A percentile compares a stretch with the other conserved stretches of the same genome.
phyloP scores from a whole-genome alignment of 2,797 vertebrate genomes.

The Lacerta bilineata region DNA sequence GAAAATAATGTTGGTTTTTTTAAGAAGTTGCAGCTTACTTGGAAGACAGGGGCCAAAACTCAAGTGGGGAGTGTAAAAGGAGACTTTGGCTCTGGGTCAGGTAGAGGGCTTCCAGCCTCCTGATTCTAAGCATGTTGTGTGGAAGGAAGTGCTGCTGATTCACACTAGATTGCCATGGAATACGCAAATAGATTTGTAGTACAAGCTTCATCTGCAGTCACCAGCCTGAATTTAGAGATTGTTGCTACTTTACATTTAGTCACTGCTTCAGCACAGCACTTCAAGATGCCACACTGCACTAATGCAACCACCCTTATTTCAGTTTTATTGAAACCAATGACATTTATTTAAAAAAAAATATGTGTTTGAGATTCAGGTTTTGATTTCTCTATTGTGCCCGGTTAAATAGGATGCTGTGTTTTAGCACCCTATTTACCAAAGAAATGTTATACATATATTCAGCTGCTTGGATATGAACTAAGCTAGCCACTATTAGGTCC shows the following conservation, averaged over 20 bases:
- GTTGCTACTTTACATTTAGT: not conserved
- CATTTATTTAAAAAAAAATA: not conserved
- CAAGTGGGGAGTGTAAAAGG: not conserved
- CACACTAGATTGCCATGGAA: not conserved
- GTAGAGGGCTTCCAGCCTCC: not conserved
- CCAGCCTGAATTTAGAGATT: not conserved
- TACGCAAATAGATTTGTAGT: too few relatives aligned
- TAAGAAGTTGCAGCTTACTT: not conserved
- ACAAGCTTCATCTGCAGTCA: too few relatives aligned
- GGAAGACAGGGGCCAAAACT: slow-evolving; percentile 29
- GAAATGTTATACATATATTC: not conserved
- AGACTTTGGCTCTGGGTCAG: not conserved
- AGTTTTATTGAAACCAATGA: not conserved
- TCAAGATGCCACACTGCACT: not conserved
- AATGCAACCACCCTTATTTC: not conserved
- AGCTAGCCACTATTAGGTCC: not conserved
- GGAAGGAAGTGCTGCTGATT: not conserved
- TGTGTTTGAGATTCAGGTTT: not conserved
- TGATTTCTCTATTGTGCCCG: not conserved
- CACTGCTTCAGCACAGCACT: not conserved
- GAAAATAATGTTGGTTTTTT: slow-evolving; percentile 58
- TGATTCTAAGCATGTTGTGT: not conserved
- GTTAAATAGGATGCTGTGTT: not conserved
- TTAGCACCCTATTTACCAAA: not conserved
- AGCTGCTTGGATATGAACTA: not conserved